A percentile compares a stretch with the other conserved stretches of the same genome.
Conservation (phyloP, 92 coral and sea anemone genomes). For the Porites lobata region DNA sequence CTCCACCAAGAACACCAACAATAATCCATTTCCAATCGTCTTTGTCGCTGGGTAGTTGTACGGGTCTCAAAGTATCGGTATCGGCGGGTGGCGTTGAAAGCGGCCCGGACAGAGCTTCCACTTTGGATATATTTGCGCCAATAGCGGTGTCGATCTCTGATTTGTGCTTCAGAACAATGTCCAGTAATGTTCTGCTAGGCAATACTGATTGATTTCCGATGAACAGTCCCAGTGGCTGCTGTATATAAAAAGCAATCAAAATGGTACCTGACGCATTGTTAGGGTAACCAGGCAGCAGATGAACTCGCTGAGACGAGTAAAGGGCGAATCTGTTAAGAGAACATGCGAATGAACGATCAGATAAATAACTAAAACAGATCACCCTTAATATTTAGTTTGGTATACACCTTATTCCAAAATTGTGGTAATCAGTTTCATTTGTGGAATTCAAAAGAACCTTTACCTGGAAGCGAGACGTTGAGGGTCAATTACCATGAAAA, state of each 20-base stretch:
- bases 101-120: neutral
- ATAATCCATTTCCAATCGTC: conserved; percentile 26
- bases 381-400: too few species aligned
- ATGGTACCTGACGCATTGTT: conserved; percentile 1
- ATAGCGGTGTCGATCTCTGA: conserved; percentile 4
- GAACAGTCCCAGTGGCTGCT: conserved; percentile 24
- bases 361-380: too few species aligned
- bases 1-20: neutral
- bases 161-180: neutral
- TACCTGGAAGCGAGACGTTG: too few species aligned
- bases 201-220: conserved; percentile 4
- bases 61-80: neutral
- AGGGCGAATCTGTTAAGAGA: neutral
- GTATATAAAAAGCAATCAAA: conserved; percentile 23
- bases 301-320: conserved; percentile 36
- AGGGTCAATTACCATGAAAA: too few species aligned
- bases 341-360: too few species aligned
- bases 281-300: conserved; percentile 48
- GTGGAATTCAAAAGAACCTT: too few species aligned
- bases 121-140: conserved; percentile 2
- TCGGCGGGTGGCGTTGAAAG: conserved; percentile 1
- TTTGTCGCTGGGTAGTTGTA: neutral
- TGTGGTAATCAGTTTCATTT: too few species aligned
- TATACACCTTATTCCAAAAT: too few species aligned
- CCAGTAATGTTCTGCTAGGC: neutral